Evolutionary conservation across 2,113 vertebrate species (phyloP), one percentile per base, ranked within the genome.

Genomic region (Rana temporaria): DNA sequence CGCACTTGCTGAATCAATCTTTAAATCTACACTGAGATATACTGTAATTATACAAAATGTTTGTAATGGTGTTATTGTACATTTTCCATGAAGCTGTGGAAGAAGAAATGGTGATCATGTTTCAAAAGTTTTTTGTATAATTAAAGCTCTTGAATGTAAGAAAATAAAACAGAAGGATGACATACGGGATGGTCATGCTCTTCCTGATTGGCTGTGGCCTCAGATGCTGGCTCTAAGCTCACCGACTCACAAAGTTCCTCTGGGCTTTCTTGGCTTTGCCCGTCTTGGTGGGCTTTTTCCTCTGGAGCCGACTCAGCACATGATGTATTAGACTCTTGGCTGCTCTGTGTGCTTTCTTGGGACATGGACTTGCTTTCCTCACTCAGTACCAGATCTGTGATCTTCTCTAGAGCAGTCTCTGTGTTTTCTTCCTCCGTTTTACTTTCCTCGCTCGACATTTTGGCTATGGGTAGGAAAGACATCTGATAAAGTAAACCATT

Each of bases 191-290:
- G 75, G 12, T 8, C 86, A 76, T 90, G 86, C 67, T 92, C 91
- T 74, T 74, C 86, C 71, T 85, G 66, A 20, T 79, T 82, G 81
- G 85, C 85, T 80, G 89, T 89, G 8, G 87, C 71, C 66, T 86
- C 90, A 22, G 85, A 55, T 16, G 93, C 92, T 63, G 86, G 26
- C 75, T 95, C 91, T 0, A 95, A 90, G 86, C 76, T 94, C 60
- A 95, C 88, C 0, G 93, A 88, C 19, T 95, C 94, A 70, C 42
- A 85, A 84, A 91, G 93, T 17, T 90, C 91, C 0, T 56, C 72
- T 20, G 59, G n/a, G 7, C 12, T 75, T 42, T 48, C 14, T 7
- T n/a, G 32, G 17, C 4, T 3, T 11, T 60, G 30, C 18, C 12
- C 19, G 59, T 59, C 30, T 6, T 18, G 15, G 22, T 7, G 2